Percentiles rank a stretch among this genome's conserved stretches.
These are phyloP conservation scores for Beaufortia kweichowensis DNA, from an alignment of 2,113 vertebrate species.

Conservation along the genomic window DNA sequence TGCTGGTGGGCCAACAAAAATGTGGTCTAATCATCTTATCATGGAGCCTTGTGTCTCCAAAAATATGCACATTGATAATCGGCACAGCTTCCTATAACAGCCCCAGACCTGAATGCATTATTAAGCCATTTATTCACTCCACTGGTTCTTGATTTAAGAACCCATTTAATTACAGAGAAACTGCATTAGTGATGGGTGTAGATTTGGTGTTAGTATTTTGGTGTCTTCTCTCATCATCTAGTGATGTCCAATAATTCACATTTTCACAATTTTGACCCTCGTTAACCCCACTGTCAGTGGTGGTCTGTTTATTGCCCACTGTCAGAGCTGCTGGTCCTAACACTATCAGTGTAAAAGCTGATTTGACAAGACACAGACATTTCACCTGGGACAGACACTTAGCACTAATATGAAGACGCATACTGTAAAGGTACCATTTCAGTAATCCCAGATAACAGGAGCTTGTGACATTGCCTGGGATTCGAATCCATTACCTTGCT, in stretches of 20 bases:
- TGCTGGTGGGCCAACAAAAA: background rate
- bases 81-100: background rate
- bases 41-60: slow-evolving; percentile 1
- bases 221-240: slow-evolving; percentile 12
- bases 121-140: background rate
- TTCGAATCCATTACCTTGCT: no score
- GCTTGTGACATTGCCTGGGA: background rate
- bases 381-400: background rate
- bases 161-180: background rate
- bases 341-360: slow-evolving; percentile 53
- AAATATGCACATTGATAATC: background rate
- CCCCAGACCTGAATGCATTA: background rate
- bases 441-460: slow-evolving; percentile 33
- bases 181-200: background rate
- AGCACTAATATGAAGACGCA: slow-evolving; percentile 33
- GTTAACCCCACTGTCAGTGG: slow-evolving; percentile 56
- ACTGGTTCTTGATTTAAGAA: background rate
- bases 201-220: background rate
- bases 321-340: slow-evolving; percentile 45
- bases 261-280: slow-evolving; percentile 39
- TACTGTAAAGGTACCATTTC: background rate
- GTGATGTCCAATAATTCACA: slow-evolving; percentile 12
- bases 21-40: slow-evolving; percentile 31
- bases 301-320: slow-evolving; percentile 55
- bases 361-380: slow-evolving; percentile 37